Evolutionary conservation across 2,113 vertebrate genomes (phyloP), one percentile per base, ranked within the genome.

Genomic region (Anolis carolinensis): DNA sequence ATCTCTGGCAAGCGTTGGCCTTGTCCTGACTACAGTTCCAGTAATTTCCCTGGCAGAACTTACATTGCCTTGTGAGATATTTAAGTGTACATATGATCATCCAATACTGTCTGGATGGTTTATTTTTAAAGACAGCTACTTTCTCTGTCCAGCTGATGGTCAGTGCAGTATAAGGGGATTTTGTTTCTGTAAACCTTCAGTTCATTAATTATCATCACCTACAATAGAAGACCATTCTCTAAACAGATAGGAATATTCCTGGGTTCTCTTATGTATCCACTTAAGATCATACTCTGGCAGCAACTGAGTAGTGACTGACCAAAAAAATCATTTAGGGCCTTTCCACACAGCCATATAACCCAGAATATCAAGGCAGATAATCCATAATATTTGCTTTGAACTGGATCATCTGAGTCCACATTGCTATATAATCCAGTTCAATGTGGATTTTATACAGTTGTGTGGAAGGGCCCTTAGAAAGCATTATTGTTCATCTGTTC

Each of bases 1-100:
- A 83, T 25, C n/a, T 34, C 59, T 84, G 76, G 86, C 32, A 84
- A 78, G 73, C 39, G 34, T 55, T 48, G 62, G 8, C 21, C 21
- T 76, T 70, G 65, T 62, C 62, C 48, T 11, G 27, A 20, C 62
- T 59, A 77, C 23, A 48, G 48, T 88, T 85, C 83, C 79, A 77
- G 50, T 76, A 70, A 81, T 75, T 77, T 81, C 52, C 44, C 65
- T 50, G 81, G 79, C 79, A 82, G 36, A 77, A 70, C 20, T 52
- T 27, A 77, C 23, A 62, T 82, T 71, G 36, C 79, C 39, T 36
- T 39, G 71, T 70, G n/a, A 71, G 63, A 82, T 77, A 81, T 82
- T 81, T 77, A 82, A 85, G 32, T n/a, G 30, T 55, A 32, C 14
- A 36, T 78, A 67, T 9, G 48, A 48, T 82, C 32, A 52, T 74